A percentile compares a stretch with the other conserved stretches of the same genome.
Evolutionary conservation across 2,888 invertebrate species (phyloP).

Genomic region (Noctua fimbriata): DNA sequence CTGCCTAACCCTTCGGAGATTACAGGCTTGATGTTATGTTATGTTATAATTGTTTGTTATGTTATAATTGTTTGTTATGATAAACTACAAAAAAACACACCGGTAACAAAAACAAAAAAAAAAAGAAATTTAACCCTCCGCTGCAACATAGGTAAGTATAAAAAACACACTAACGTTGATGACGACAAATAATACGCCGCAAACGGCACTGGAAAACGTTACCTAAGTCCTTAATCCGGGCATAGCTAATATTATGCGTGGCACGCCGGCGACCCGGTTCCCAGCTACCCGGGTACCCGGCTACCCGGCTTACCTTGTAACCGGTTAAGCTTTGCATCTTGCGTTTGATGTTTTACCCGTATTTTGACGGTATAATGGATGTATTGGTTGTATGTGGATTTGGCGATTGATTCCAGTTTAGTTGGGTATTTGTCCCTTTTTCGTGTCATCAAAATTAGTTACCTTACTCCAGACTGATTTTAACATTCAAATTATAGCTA

Average conservation of each 20-base stretch:
- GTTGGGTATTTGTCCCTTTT: background rate
- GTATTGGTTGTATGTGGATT: conserved; percentile 33
- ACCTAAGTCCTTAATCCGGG: conserved; percentile 64
- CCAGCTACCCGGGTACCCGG: conserved; percentile 50
- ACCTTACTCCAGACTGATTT: background rate
- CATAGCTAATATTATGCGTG: conserved; percentile 67
- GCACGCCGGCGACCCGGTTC: conserved; percentile 66
- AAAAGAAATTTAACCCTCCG: background rate
- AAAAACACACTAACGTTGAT: conserved; percentile 22
- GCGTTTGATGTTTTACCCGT: conserved; percentile 61
- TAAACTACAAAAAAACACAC: background rate
- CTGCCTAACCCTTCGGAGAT: no score
- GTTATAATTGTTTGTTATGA: no score
- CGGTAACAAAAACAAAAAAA: background rate
- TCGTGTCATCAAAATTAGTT: background rate
- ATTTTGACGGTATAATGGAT: conserved; percentile 49
- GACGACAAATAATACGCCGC: conserved; percentile 62
- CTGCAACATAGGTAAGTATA: conserved; percentile 7
- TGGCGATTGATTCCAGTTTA: conserved; percentile 24
- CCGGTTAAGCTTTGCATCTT: conserved; percentile 69
- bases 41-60: no score
- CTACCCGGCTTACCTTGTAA: conserved; percentile 66
- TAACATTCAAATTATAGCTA: background rate
- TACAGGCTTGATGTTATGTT: no score
- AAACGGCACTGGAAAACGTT: conserved; percentile 53